Evolutionary conservation across 2,888 invertebrate species (phyloP), one percentile per base, ranked within the genome.

Genomic region (Diabrotica balteata): DNA sequence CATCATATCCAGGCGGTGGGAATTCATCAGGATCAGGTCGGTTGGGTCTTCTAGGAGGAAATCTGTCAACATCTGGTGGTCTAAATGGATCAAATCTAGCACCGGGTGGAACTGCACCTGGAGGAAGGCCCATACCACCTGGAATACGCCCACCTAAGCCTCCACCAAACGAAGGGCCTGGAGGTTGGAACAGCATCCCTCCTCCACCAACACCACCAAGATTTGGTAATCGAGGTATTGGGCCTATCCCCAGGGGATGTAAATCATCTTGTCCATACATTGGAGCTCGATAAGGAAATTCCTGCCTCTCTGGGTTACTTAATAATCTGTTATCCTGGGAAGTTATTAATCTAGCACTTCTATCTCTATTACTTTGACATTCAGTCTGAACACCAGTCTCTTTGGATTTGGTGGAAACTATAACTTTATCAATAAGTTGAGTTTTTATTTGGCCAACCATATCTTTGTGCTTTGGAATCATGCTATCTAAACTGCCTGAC

Each of bases 81-180:
- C 92, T 90, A 80, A 94, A 92, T 0, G 95, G 96, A 85, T 96
- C 95, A 82, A 93, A 96, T 65, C 95, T 87, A 4, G 94, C 93
- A 10, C 93, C 93, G 0, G 93, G 93, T 1, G 93, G 93, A 9
- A 90, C 78, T 1, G 89, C 85, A 8, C 89, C 90, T 45, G 81
- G 80, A 17, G 82, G 78, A 51, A 83, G 62, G 10, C 82, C 83
- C 7, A 74, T 59, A 9, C 73, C 75, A 42, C 76, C 73, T 60
- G 75, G 73, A 53, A 77, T 77, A 32, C 70, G 68, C 8, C 77
- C 73, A 10, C 74, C 73, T 6, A 67, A 64, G 49, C 76, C 81
- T 7, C 71, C 71, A 8, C 70, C 70, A 63, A 69, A 69, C 7
- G 66, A 69, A 8, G 69, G 69, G 5, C 66, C 63, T 57, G 88